Evolutionary conservation across 23 tunicate species (phyloP).

Genomic region (Styela plicata): DNA sequence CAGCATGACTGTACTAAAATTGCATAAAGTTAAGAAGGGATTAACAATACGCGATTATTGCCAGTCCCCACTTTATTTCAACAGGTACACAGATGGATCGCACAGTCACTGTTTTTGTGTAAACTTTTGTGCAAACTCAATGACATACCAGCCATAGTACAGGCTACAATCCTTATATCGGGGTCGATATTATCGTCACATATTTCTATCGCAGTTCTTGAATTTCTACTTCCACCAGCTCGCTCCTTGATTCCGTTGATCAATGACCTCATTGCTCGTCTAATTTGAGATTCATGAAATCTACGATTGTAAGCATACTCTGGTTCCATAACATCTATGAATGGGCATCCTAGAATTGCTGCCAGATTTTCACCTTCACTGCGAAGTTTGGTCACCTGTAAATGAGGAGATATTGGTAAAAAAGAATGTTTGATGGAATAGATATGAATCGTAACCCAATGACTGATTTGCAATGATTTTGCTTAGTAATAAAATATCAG

Average conservation of each 20-base stretch:
- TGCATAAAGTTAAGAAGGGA: too few species aligned
- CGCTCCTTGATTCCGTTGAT: conserved; percentile 78
- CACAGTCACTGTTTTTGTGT: too few species aligned
- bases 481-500: too few species aligned
- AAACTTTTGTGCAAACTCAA: too few species aligned
- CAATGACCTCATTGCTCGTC: conserved; percentile 59
- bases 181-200: conserved; percentile 22
- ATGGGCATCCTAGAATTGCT: conserved; percentile 74
- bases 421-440: not conserved
- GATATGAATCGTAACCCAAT: too few species aligned
- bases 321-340: conserved; percentile 79
- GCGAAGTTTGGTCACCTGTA: conserved; percentile 64
- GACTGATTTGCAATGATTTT: too few species aligned
- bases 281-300: conserved; percentile 76
- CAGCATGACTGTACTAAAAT: too few species aligned
- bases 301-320: conserved; percentile 86
- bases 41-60: too few species aligned
- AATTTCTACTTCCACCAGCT: conserved; percentile 62
- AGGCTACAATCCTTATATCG: conserved; percentile 72
- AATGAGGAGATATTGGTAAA: not conserved
- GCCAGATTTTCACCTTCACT: conserved; percentile 81
- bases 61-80: too few species aligned
- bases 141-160: conserved; percentile 74
- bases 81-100: too few species aligned
- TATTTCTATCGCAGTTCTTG: conserved; percentile 32